Evolutionary conservation across 1,140 invertebrate species (phyloP), one percentile per base, ranked within the genome.

Genomic region (Orussus abietinus): DNA sequence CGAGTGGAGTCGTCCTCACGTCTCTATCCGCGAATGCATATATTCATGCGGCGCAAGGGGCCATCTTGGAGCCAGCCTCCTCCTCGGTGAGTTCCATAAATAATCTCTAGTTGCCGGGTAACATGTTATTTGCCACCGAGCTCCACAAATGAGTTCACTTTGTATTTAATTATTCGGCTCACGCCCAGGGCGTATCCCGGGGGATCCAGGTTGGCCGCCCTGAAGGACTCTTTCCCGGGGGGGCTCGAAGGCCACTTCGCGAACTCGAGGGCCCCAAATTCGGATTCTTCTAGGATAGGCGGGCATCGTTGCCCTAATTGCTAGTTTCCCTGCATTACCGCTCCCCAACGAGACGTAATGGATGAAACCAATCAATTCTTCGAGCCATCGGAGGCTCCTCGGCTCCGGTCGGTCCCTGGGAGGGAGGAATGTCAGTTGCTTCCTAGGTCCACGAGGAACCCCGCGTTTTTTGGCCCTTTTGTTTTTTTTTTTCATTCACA

Each of bases 101-200:
- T 70, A 65, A 67, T 46, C 32, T 41, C 56, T 62, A 55, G 61
- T 62, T 55, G 57, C 47, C 38, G 47, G 47, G 42, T 58, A 70
- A 68, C 64, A 59, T 69, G 66, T 69, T 70, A 70, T 70, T 70
- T 69, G 67, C 67, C 66, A 70, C 65, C 35, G 66, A 66, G 62
- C 59, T 65, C 54, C 57, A 59, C 64, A 69, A 72, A 69, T 69
- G 68, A 72, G 61, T 65, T 64, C 65, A 67, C 58, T 67, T 69
- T 69, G 55, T 67, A 67, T 69, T 69, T 72, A 72, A 72, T 69
- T 72, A 69, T 60, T 62, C 57, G 57, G 51, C 56, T 66, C 67
- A 69, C 66, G 67, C 66, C 69, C 64, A 63, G 64, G 57, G 63
- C 60, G 66, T 62, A 63, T 66, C 60, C 53, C 39, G 47, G 51